A percentile compares a stretch with the other conserved stretches of the same genome.
Evolutionary conservation across 1,140 invertebrate genomes (phyloP).

Genomic region (Babylonia areolata): DNA sequence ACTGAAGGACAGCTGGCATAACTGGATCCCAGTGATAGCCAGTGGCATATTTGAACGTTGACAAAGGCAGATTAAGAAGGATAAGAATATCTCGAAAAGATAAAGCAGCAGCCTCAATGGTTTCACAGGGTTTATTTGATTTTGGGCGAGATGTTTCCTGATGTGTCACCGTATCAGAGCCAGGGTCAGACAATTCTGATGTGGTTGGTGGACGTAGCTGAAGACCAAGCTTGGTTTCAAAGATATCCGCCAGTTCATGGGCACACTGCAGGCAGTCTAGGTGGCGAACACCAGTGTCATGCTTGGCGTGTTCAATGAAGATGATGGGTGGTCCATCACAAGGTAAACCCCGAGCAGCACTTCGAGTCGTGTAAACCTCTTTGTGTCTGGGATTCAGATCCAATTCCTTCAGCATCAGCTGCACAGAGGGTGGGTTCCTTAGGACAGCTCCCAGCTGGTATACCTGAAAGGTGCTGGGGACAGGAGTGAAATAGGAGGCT

Average conservation of each 20-base stretch:
- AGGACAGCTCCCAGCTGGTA: neutral
- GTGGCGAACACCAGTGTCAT: neutral
- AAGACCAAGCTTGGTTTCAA: neutral
- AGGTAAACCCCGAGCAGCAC: neutral
- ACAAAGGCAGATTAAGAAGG: neutral
- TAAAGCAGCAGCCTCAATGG: neutral
- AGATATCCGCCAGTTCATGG: neutral
- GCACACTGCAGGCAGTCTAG: slow-evolving; percentile 7
- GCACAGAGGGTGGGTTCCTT: slow-evolving; percentile 23
- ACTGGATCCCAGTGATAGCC: neutral
- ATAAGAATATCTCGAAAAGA: slow-evolving; percentile 21
- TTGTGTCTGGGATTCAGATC: slow-evolving; percentile 20
- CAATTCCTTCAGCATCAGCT: slow-evolving; percentile 27
- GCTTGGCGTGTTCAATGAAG: slow-evolving; percentile 4
- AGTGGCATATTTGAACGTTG: neutral
- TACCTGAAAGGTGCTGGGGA: neutral
- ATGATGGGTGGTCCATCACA: slow-evolving; percentile 16
- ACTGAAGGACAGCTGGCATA: neutral
- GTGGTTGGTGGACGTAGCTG: too few relatives aligned
- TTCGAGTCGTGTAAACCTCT: neutral
- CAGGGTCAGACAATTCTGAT: too few relatives aligned
- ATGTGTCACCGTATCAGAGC: too few relatives aligned
- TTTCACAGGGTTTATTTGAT: neutral
- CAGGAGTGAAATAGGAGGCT: neutral
- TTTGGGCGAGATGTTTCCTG: too few relatives aligned